Conservation (phyloP, 2,888 invertebrate genomes). For the Eutolmus rufibarbis region DNA sequence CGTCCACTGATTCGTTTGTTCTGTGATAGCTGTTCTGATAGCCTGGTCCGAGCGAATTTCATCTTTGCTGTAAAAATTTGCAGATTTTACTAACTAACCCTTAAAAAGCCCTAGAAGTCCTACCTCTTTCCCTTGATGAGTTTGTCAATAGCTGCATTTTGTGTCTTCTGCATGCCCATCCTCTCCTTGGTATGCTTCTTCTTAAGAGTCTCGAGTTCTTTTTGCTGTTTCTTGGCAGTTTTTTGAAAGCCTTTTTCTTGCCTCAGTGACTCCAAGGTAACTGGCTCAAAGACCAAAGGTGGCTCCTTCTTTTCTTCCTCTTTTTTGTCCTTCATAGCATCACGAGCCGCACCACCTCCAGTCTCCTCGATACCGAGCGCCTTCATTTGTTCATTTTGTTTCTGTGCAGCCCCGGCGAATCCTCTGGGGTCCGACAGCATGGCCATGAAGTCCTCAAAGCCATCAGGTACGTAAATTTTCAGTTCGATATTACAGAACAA, state of each 20-base stretch:
- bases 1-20: slow-evolving; percentile 95
- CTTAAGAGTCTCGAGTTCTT: slow-evolving; percentile 89
- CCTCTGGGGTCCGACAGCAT: slow-evolving; percentile 94
- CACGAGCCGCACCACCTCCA: slow-evolving; percentile 70
- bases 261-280: slow-evolving; percentile 85
- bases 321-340: slow-evolving; percentile 73
- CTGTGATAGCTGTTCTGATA: slow-evolving; percentile 83
- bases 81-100: neutral
- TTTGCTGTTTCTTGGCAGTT: slow-evolving; percentile 92
- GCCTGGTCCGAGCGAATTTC: slow-evolving; percentile 80
- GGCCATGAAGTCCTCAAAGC: slow-evolving; percentile 98
- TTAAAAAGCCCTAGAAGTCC: slow-evolving; percentile 47
- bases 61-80: slow-evolving; percentile 71
- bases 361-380: slow-evolving; percentile 91
- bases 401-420: slow-evolving; percentile 86
- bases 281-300: slow-evolving; percentile 84
- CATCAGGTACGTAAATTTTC: slow-evolving; percentile 99
- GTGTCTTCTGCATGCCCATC: slow-evolving; percentile 86
- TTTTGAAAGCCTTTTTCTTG: slow-evolving; percentile 93
- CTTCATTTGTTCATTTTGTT: slow-evolving; percentile 90
- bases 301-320: slow-evolving; percentile 80
- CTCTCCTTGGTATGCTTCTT: slow-evolving; percentile 95
- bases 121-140: slow-evolving; percentile 93
- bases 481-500: slow-evolving; percentile 98
- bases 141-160: slow-evolving; percentile 91